Evolutionary conservation across 30 jellyfish, hydroid and myxozoan genomes (phyloP), one percentile per base, ranked within the genome.

Genomic region (Rhopilema esculentum): DNA sequence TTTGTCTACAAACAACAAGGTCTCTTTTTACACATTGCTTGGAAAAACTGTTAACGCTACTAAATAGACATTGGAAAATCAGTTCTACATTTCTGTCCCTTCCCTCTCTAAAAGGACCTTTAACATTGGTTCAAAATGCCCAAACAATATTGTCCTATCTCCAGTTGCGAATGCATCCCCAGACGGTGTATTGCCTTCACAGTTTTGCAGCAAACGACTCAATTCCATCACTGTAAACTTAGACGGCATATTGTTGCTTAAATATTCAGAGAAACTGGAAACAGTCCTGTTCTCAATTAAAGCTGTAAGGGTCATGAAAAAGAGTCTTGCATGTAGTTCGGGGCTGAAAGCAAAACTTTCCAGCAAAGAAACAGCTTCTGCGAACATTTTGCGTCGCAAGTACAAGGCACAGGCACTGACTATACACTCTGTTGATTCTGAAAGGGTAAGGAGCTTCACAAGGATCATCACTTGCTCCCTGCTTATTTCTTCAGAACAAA

Each of bases 401-500:
- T 57, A 62, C 50, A 85, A 18, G 16, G 27, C 73, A 48, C 65
- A 74, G n/a, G 94, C 88, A 4, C 40, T 66, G 21, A 65, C 27
- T 1, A 64, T 31, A 18, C 57, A 83, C 18, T 66, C 49, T 18
- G 33, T 19, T 74, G 77, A 49, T 31, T 27, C 83, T 25, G 88
- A 79, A 1, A 73, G 66, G 25, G 27, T 65, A 19, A 52, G 48
- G 22, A 85, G 94, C 49, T 85, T 69, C 40, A 69, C 94, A 22
- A 85, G 88, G 50, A 75, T 79, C 51, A 65, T 64, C 69, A 75
- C 71, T 74, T 71, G 94, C 69, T 85, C 94, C 70, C 27, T 66
- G 1, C 66, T 52, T 19, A 74, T 16, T 33, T 63, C 27, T 31
- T 75, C 66, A 0, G 32, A 9, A 49, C 66, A 75, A 8, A 78